A percentile compares a stretch with the other conserved stretches of the same genome.
These are phyloP conservation scores for Forbesichthys papilliferus DNA, from an alignment of 2,113 vertebrate genomes.

Conservation along the genomic window DNA sequence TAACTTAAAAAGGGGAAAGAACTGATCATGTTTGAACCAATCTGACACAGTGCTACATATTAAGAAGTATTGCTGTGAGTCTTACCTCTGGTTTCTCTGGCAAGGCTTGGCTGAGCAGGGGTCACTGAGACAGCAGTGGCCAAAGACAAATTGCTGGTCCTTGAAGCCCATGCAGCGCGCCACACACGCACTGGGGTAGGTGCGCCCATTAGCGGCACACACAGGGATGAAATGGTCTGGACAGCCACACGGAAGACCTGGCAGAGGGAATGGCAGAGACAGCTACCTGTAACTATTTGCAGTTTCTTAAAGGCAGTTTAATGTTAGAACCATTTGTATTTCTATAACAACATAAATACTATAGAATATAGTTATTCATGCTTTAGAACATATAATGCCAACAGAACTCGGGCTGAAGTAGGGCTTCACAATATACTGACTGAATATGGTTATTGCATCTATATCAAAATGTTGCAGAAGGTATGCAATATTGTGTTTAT, in stretches of 20 bases:
- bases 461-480: too few relatives aligned
- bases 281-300: neutral
- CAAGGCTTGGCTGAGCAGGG: slow-evolving; percentile 88
- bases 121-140: slow-evolving; percentile 84
- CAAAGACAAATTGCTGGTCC: slow-evolving; percentile 91
- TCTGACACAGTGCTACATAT: neutral
- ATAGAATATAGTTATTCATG: too few relatives aligned
- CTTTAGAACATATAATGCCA: neutral
- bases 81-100: slow-evolving; percentile 87
- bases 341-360: too few relatives aligned
- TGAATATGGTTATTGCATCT: too few relatives aligned
- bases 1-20: too few relatives aligned
- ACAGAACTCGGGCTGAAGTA: neutral
- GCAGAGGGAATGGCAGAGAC: neutral
- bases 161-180: slow-evolving; percentile 92
- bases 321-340: too few relatives aligned
- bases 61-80: neutral
- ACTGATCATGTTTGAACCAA: too few relatives aligned
- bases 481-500: too few relatives aligned
- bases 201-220: slow-evolving; percentile 92
- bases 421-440: too few relatives aligned
- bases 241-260: slow-evolving; percentile 93
- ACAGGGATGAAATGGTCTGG: slow-evolving; percentile 93
- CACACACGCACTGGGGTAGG: slow-evolving; percentile 92
- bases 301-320: too few relatives aligned